Percentiles rank a stretch among this genome's conserved stretches.
phyloP scores from a whole-genome alignment of 2,797 vertebrate genomes.

The Triplophysa yarkandensis region DNA sequence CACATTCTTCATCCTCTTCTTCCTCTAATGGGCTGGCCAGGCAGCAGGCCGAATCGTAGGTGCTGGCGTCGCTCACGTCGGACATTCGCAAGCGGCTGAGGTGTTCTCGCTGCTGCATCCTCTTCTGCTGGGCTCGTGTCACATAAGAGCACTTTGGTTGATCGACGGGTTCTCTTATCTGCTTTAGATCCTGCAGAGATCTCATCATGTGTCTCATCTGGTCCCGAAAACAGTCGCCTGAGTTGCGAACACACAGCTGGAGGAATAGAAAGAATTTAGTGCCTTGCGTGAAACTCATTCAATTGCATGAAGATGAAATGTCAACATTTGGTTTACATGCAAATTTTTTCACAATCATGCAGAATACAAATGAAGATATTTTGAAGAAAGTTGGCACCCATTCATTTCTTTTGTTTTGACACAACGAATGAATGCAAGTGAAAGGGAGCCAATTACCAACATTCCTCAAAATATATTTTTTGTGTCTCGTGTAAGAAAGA shows the following conservation, averaged over 20 bases:
- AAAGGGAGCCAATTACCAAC: too few species aligned
- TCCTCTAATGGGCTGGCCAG: slow-evolving; percentile 80
- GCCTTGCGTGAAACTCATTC: neutral
- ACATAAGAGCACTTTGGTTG: slow-evolving; percentile 65
- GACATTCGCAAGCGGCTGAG: slow-evolving; percentile 71
- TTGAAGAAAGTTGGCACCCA: too few species aligned
- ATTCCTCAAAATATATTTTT: too few species aligned
- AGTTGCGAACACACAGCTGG: slow-evolving; percentile 83
- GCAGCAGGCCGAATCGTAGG: slow-evolving; percentile 88
- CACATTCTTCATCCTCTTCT: slow-evolving; percentile 71
- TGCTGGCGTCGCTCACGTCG: slow-evolving; percentile 80
- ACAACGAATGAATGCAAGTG: too few species aligned
- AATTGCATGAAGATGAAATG: neutral
- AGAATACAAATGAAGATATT: too few species aligned
- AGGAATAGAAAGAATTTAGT: slow-evolving; percentile 57
- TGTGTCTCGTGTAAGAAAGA: too few species aligned
- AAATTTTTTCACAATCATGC: neutral
- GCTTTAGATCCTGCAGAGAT: slow-evolving; percentile 78
- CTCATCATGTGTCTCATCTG: slow-evolving; percentile 82
- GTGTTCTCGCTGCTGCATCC: slow-evolving; percentile 68
- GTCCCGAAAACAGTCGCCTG: slow-evolving; percentile 71
- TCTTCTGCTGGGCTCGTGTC: slow-evolving; percentile 69
- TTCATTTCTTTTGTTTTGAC: too few species aligned
- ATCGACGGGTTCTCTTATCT: slow-evolving; percentile 69
- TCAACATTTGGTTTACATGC: neutral